Percentiles rank a stretch among this genome's conserved stretches.
Conservation (phyloP, 1,140 invertebrate genomes). For the Brachionus manjavacas region DNA sequence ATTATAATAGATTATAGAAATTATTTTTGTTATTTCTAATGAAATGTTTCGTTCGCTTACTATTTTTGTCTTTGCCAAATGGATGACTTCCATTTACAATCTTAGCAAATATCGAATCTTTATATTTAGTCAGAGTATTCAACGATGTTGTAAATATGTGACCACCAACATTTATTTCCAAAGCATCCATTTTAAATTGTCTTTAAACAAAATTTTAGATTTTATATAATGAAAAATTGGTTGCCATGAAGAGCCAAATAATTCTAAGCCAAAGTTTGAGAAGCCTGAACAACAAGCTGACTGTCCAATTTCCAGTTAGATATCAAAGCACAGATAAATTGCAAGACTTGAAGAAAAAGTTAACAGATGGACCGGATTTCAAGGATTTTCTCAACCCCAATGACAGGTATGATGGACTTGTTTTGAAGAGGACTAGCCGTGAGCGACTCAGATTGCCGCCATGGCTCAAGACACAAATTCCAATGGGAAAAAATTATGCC, state of each 20-base stretch:
- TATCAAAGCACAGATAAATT: background rate
- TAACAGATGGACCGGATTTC: conserved; percentile 21
- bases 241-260: background rate
- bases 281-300: background rate
- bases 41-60: background rate
- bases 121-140: conserved; percentile 8
- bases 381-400: conserved; percentile 10
- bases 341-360: conserved; percentile 6
- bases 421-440: background rate
- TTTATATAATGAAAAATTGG: background rate
- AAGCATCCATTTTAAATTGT: conserved; percentile 7
- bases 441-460: conserved; percentile 76
- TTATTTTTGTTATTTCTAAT: background rate
- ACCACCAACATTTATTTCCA: conserved; percentile 22
- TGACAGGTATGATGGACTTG: background rate
- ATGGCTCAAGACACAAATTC: conserved; percentile 93
- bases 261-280: background rate
- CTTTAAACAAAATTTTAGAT: background rate
- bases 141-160: background rate
- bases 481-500: conserved; percentile 76
- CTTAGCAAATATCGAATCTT: background rate
- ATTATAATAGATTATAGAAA: background rate
- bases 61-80: conserved; percentile 22
- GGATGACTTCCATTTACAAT: conserved; percentile 1
- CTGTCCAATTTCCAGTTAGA: background rate